Evolutionary conservation across 2,797 vertebrate species (phyloP).

Genomic region (Tachyglossus aculeatus): DNA sequence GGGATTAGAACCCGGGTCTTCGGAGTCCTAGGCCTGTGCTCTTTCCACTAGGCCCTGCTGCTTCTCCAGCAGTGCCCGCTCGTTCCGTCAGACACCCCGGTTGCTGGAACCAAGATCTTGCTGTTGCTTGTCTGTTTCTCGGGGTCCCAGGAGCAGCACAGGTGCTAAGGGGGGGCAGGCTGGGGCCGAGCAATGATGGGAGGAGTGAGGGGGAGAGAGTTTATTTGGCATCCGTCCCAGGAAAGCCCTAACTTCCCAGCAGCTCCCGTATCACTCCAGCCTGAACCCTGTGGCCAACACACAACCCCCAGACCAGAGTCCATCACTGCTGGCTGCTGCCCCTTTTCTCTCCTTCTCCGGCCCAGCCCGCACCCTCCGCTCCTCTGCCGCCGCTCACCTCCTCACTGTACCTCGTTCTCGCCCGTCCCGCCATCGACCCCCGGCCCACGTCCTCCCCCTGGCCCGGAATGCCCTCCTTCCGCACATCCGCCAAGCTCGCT

Average conservation of each 20-base stretch:
- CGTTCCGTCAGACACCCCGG: conserved; percentile 85
- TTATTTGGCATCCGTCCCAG: neutral
- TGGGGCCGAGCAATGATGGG: neutral
- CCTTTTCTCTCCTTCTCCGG: neutral
- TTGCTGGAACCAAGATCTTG: conserved; percentile 76
- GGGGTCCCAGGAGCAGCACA: conserved; percentile 64
- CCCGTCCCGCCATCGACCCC: no score
- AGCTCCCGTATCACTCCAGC: neutral
- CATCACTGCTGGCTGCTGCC: neutral
- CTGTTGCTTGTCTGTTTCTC: conserved; percentile 67
- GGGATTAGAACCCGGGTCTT: no score
- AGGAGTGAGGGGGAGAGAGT: neutral
- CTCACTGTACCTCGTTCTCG: no score
- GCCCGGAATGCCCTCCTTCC: no score
- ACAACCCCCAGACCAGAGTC: neutral
- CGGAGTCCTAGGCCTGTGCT: no score
- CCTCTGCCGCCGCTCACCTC: no score
- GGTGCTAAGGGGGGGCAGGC: neutral
- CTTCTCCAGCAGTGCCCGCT: conserved; percentile 80
- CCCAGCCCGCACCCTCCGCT: no score
- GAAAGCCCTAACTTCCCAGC: neutral
- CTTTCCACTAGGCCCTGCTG: no score
- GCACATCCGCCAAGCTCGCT: no score
- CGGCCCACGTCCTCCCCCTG: no score
- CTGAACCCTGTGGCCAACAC: neutral